These are phyloP conservation scores for Cydia amplana DNA, from an alignment of 1,140 invertebrate genomes.

Conservation along the genomic window DNA sequence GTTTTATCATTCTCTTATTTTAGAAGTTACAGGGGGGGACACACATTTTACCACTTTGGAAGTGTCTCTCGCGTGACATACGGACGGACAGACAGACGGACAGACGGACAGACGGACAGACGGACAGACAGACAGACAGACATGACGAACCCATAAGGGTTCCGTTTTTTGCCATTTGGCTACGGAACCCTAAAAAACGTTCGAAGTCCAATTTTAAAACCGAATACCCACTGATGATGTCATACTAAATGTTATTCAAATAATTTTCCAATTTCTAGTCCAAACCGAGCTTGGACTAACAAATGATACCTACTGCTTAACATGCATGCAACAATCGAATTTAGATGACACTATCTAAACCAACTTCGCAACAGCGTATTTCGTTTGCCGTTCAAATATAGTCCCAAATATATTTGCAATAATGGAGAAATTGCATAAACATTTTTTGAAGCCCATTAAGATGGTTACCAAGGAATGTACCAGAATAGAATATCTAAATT, in stretches of 20 bases:
- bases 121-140: too few species aligned
- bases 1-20: too few species aligned
- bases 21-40: too few species aligned
- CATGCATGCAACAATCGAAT: constrained; percentile 17
- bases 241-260: constrained; percentile 17
- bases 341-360: not conserved
- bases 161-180: too few species aligned
- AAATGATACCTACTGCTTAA: not conserved
- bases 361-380: not conserved
- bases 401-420: not conserved
- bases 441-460: not conserved
- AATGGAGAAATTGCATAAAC: not conserved
- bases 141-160: too few species aligned
- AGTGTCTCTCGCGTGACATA: too few species aligned
- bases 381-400: not conserved
- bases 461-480: not conserved
- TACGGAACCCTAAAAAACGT: too few species aligned
- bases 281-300: not conserved
- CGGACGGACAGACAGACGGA: too few species aligned
- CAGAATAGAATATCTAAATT: not conserved
- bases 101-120: too few species aligned
- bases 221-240: not conserved
- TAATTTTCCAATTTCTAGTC: constrained; percentile 23
- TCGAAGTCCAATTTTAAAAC: not conserved
- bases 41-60: too few species aligned